A percentile compares a stretch with the other conserved stretches of the same genome.
Conservation (phyloP, 2,888 invertebrate species). For the Morpho deidamia region DNA sequence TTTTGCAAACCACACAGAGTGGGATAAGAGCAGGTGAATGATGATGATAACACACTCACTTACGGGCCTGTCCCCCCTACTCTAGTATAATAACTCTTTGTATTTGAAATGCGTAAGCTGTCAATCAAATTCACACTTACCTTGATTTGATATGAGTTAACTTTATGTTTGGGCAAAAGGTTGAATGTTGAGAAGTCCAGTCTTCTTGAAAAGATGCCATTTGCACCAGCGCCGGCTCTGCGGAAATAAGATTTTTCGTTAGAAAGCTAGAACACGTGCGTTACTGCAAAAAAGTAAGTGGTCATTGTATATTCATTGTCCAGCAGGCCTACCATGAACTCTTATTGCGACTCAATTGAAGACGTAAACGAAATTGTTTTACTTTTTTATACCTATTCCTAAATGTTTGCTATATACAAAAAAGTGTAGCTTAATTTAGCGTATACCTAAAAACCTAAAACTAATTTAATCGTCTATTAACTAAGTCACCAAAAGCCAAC, state of each 20-base stretch:
- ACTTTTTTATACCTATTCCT: too few species aligned
- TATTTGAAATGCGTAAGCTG: neutral
- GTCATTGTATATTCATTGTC: too few species aligned
- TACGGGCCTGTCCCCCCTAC: too few species aligned
- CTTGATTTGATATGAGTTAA: slow-evolving; percentile 99
- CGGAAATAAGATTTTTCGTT: slow-evolving; percentile 39
- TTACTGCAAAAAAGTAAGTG: too few species aligned
- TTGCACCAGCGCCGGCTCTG: slow-evolving; percentile 92
- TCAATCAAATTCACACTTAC: slow-evolving; percentile 73
- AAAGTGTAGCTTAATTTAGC: neutral
- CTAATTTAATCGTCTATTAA: neutral
- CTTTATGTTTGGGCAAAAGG: slow-evolving; percentile 94
- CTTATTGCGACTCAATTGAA: too few species aligned
- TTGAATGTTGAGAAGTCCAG: slow-evolving; percentile 97
- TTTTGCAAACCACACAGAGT: too few species aligned
- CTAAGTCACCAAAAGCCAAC: slow-evolving; percentile 1
- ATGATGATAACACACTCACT: too few species aligned
- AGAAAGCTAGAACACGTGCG: neutral
- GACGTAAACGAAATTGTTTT: too few species aligned
- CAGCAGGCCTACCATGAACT: too few species aligned
- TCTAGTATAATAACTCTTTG: neutral
- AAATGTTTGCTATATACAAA: too few species aligned
- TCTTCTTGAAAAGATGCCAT: slow-evolving; percentile 95
- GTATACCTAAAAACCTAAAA: neutral
- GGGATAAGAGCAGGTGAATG: too few species aligned